Conservation (phyloP, 2,113 vertebrate genomes). For the Opisthocomus hoazin region DNA sequence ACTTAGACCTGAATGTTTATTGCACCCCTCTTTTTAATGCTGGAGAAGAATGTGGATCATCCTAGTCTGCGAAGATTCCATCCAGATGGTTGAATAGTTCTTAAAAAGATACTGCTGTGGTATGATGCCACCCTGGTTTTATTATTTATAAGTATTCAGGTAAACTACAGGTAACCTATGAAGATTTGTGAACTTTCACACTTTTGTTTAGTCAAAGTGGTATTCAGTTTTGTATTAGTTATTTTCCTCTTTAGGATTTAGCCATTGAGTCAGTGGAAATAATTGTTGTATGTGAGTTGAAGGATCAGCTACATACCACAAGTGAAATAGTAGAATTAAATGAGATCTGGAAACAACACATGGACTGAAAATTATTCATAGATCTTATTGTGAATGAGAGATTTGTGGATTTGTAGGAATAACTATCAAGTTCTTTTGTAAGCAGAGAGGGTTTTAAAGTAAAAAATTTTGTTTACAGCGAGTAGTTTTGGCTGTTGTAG, state of each 20-base stretch:
- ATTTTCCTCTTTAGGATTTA: background rate
- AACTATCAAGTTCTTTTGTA: background rate
- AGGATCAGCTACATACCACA: background rate
- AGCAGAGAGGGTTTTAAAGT: background rate
- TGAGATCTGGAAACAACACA: background rate
- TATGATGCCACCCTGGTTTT: background rate
- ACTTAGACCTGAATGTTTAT: background rate
- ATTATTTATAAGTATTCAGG: background rate
- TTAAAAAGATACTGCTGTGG: background rate
- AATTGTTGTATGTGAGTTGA: background rate
- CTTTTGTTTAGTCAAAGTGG: background rate
- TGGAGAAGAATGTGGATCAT: background rate
- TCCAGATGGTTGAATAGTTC: background rate
- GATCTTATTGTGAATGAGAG: background rate
- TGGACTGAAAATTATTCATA: background rate
- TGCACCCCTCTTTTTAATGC: background rate
- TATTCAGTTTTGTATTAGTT: background rate
- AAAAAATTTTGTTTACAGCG: background rate
- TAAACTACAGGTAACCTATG: background rate
- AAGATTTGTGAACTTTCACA: background rate
- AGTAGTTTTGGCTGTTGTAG: background rate
- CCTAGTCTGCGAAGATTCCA: background rate
- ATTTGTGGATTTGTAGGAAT: background rate
- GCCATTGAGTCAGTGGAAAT: background rate
- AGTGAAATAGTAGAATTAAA: background rate